Conservation (phyloP, 1,140 invertebrate species). For the Littorina saxatilis region DNA sequence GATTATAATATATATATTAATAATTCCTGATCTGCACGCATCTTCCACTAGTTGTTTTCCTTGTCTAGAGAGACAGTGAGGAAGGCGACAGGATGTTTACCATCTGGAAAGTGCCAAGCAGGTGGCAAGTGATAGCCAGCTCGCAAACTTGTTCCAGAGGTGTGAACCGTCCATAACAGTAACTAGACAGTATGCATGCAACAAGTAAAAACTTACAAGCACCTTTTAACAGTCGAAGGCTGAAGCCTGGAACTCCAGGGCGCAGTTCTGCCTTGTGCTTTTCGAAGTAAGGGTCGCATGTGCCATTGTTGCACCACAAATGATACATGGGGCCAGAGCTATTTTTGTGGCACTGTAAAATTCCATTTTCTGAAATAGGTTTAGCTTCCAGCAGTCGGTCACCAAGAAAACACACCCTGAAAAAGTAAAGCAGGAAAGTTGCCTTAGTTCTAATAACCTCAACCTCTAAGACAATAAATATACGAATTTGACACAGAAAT, state of each 20-base stretch:
- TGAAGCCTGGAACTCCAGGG: conserved; percentile 31
- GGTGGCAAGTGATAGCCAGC: too few relatives aligned
- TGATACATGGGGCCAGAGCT: conserved; percentile 20
- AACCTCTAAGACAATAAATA: neutral
- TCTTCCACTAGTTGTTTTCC: too few relatives aligned
- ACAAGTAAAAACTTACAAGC: neutral
- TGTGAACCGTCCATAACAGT: too few relatives aligned
- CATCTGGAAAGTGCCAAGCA: too few relatives aligned
- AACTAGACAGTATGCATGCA: too few relatives aligned
- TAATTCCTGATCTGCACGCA: too few relatives aligned
- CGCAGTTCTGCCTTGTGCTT: neutral
- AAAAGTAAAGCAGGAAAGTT: neutral
- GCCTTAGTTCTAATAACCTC: neutral
- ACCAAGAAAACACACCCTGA: conserved; percentile 40
- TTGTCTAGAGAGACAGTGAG: too few relatives aligned
- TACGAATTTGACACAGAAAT: too few relatives aligned
- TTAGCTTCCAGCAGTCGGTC: conserved; percentile 23
- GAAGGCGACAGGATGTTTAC: too few relatives aligned
- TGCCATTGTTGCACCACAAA: conserved; percentile 10
- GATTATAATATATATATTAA: too few relatives aligned
- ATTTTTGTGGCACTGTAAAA: conserved; percentile 23
- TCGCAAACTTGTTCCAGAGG: too few relatives aligned
- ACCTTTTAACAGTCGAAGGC: conserved; percentile 30
- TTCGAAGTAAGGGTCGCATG: conserved; percentile 33
- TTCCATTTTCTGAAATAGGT: conserved; percentile 24